Conservation (phyloP, 2,888 invertebrate genomes). For the Eucera pruinosa region DNA sequence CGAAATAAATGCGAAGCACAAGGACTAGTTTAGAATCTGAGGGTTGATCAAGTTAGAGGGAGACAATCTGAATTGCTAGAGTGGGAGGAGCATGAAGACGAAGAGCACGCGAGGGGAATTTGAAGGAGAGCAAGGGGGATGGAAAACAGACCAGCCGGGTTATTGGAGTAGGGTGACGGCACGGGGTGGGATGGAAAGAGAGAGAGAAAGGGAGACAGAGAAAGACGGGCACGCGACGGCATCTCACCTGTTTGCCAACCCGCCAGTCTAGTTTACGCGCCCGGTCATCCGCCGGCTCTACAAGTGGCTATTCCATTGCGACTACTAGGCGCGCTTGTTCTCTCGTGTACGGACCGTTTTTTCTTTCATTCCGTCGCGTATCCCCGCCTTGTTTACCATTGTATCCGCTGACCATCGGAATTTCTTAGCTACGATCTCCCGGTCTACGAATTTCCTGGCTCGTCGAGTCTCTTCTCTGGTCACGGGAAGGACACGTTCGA, state of each 20-base stretch:
- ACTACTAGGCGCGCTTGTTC: slow-evolving; percentile 37
- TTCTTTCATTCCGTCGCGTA: slow-evolving; percentile 18
- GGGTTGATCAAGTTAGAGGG: slow-evolving; percentile 42
- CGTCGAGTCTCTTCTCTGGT: not conserved
- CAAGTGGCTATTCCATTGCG: slow-evolving; percentile 71
- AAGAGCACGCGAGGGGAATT: slow-evolving; percentile 25
- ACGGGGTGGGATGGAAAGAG: slow-evolving; percentile 45
- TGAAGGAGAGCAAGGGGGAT: slow-evolving; percentile 7
- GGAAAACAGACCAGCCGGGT: slow-evolving; percentile 48
- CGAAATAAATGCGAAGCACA: slow-evolving; percentile 9
- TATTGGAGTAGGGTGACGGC: slow-evolving; percentile 38
- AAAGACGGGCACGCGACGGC: slow-evolving; percentile 71
- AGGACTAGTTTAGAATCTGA: slow-evolving; percentile 39
- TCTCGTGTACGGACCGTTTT: slow-evolving; percentile 5
- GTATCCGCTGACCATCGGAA: not conserved
- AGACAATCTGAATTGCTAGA: slow-evolving; percentile 11
- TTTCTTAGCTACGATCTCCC: slow-evolving; percentile 7
- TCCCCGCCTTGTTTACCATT: not conserved
- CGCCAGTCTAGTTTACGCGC: slow-evolving; percentile 80
- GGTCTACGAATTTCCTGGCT: too few species aligned
- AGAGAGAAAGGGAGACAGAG: slow-evolving; percentile 41
- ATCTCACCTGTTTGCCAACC: slow-evolving; percentile 79
- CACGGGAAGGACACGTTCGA: slow-evolving; percentile 1
- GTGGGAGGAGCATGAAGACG: slow-evolving; percentile 37
- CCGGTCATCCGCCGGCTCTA: slow-evolving; percentile 78